phyloP scores from a whole-genome alignment of 2,113 vertebrate genomes.

The Mustela lutreola region DNA sequence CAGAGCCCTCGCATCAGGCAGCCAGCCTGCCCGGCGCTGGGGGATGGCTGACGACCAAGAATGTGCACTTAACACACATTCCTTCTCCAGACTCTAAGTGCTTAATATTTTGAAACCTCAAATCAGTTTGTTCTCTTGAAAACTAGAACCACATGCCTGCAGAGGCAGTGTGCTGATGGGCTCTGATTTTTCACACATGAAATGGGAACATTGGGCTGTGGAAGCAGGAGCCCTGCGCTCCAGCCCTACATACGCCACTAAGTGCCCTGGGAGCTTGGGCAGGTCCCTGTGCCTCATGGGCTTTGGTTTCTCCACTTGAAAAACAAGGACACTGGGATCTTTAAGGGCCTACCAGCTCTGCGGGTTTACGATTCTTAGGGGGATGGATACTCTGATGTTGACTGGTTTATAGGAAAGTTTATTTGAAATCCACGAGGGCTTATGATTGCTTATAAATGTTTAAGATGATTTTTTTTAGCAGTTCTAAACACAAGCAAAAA shows the following conservation, averaged over 20 bases:
- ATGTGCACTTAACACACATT: conserved; percentile 61
- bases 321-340: background rate
- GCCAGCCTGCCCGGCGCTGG: conserved; percentile 55
- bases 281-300: background rate
- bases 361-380: conserved; percentile 46
- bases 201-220: background rate
- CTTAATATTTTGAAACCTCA: conserved; percentile 70
- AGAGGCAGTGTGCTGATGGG: background rate
- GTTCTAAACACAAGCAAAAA: conserved; percentile 72
- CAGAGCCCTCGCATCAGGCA: background rate
- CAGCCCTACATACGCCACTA: background rate
- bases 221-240: background rate
- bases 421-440: conserved; percentile 71
- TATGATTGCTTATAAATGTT: conserved; percentile 78
- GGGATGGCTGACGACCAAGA: conserved; percentile 55
- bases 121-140: conserved; percentile 68
- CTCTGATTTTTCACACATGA: background rate
- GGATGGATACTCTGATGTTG: conserved; percentile 43
- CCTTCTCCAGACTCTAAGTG: conserved; percentile 51
- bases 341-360: background rate
- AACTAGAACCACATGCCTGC: conserved; percentile 67
- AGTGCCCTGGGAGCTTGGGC: background rate
- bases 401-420: conserved; percentile 74
- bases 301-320: background rate
- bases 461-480: conserved; percentile 62